Conservation (phyloP, 2,113 vertebrate species). For the Jaculus jaculus region DNA sequence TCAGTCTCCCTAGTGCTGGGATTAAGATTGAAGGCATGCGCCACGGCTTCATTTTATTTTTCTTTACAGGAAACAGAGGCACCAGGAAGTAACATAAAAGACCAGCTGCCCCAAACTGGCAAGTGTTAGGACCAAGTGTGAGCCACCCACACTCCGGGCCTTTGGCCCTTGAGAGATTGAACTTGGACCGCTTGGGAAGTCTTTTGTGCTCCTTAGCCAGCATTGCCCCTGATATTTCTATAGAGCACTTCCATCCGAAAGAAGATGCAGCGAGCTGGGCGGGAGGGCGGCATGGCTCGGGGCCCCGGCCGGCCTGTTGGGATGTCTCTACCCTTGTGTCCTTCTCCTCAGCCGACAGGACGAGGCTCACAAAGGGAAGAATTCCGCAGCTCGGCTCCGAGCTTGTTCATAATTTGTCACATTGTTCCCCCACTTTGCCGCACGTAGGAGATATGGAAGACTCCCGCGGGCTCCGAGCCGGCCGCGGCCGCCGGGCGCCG, state of each 20-base stretch:
- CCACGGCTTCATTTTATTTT: too few species aligned
- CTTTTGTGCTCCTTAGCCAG: not conserved
- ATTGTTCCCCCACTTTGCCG: slow-evolving; percentile 78
- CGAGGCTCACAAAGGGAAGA: slow-evolving; percentile 80
- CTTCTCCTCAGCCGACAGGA: slow-evolving; percentile 63
- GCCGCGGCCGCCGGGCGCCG: slow-evolving; percentile 74
- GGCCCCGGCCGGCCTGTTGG: not conserved
- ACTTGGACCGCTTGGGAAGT: not conserved
- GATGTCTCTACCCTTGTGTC: not conserved
- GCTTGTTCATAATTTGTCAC: slow-evolving; percentile 84
- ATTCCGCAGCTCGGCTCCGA: slow-evolving; percentile 77
- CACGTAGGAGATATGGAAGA: slow-evolving; percentile 79
- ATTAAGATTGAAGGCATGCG: too few species aligned
- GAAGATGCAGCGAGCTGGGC: not conserved
- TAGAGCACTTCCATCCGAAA: not conserved
- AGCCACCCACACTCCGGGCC: not conserved
- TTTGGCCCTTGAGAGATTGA: not conserved
- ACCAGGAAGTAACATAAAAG: not conserved
- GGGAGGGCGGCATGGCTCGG: not conserved
- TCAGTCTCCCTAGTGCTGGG: too few species aligned
- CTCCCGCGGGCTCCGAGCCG: slow-evolving; percentile 72
- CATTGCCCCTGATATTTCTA: not conserved
- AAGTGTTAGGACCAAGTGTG: not conserved
- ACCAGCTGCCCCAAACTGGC: not conserved
- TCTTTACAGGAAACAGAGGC: not conserved